phyloP scores from a whole-genome alignment of 1,140 invertebrate species.

The Calephelis virginiensis region DNA sequence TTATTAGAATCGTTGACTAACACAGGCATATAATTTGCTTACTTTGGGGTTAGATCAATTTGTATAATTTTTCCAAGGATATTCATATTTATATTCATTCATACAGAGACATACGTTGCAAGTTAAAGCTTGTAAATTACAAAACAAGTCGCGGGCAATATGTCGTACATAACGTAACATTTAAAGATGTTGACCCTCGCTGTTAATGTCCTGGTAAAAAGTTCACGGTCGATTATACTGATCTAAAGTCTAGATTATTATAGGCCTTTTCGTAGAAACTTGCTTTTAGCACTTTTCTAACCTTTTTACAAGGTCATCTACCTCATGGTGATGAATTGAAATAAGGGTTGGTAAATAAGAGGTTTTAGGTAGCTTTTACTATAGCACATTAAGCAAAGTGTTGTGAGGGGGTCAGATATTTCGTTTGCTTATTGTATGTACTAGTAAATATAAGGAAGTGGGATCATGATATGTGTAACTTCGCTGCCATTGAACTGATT shows the following conservation, averaged over 20 bases:
- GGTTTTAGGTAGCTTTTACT: neutral
- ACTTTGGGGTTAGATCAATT: too few relatives aligned
- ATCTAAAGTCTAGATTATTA: slow-evolving; percentile 15
- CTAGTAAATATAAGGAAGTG: too few relatives aligned
- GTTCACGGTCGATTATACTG: slow-evolving; percentile 5
- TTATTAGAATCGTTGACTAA: too few relatives aligned
- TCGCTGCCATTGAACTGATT: too few relatives aligned
- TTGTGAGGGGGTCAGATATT: too few relatives aligned
- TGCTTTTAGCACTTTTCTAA: slow-evolving; percentile 11
- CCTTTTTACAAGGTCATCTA: slow-evolving; percentile 5
- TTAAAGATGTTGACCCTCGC: neutral
- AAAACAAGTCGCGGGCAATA: neutral
- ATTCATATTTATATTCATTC: too few relatives aligned
- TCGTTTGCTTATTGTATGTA: too few relatives aligned
- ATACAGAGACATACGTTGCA: too few relatives aligned
- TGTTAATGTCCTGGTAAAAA: slow-evolving; percentile 1
- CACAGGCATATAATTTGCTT: too few relatives aligned
- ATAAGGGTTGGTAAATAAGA: neutral
- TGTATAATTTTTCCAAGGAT: too few relatives aligned
- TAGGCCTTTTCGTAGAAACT: slow-evolving; percentile 7
- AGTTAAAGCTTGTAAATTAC: too few relatives aligned
- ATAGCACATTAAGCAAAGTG: neutral
- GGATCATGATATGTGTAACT: too few relatives aligned
- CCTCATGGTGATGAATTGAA: neutral
- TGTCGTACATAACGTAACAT: neutral